Percentiles rank a stretch among this genome's conserved stretches.
phyloP scores from a whole-genome alignment of 2,797 vertebrate species.

The Anguilla megastoma region DNA sequence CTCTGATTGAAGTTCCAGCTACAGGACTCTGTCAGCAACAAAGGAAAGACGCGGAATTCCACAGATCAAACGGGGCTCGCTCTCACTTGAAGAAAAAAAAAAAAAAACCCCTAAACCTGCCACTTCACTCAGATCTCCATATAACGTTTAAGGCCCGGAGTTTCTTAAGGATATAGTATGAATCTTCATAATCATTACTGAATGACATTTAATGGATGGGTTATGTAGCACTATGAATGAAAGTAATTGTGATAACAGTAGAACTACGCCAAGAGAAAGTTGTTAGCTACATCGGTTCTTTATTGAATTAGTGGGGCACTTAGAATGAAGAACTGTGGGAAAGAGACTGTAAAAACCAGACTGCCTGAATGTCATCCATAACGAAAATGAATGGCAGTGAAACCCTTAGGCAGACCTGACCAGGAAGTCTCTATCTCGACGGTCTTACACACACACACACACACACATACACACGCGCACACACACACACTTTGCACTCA shows the following conservation, averaged over 20 bases:
- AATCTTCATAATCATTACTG: slow-evolving; percentile 19
- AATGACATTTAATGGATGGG: slow-evolving; percentile 21
- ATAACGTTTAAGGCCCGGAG: slow-evolving; percentile 2
- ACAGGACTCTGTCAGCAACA: slow-evolving; percentile 60
- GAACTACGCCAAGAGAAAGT: background rate
- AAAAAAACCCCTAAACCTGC: background rate
- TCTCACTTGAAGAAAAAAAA: slow-evolving; percentile 50
- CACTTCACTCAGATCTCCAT: slow-evolving; percentile 36
- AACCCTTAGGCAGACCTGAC: slow-evolving; percentile 7
- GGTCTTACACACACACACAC: slow-evolving; percentile 6
- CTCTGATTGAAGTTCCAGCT: slow-evolving; percentile 60
- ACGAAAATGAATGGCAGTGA: slow-evolving; percentile 13
- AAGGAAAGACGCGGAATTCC: slow-evolving; percentile 53
- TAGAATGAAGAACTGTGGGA: slow-evolving; percentile 20
- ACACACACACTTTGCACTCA: background rate
- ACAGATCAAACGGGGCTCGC: slow-evolving; percentile 62
- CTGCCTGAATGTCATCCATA: slow-evolving; percentile 12
- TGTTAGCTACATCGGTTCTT: background rate
- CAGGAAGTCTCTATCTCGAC: background rate
- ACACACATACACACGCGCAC: background rate
- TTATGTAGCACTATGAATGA: slow-evolving; percentile 12
- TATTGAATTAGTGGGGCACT: background rate
- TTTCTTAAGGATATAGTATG: slow-evolving; percentile 24
- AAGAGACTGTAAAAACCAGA: slow-evolving; percentile 18
- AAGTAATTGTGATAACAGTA: background rate